Percentiles rank a stretch among this genome's conserved stretches.
Evolutionary conservation across 2,888 invertebrate species (phyloP).

Genomic region (Drosophila maculinotata): DNA sequence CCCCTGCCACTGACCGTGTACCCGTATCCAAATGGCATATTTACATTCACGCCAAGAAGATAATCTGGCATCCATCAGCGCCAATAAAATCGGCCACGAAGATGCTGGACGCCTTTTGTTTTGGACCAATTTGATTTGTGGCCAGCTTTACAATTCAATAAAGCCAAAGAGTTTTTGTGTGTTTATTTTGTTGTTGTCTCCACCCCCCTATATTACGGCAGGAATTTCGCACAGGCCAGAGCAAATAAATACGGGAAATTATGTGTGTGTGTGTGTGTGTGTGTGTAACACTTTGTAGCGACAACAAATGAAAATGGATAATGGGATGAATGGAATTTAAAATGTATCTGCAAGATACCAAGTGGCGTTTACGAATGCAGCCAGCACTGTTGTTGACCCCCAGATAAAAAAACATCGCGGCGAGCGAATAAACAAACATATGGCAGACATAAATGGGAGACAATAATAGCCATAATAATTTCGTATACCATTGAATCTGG

Average conservation of each 20-base stretch:
- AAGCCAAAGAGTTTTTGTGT: constrained; percentile 34
- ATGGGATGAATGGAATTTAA: constrained; percentile 26
- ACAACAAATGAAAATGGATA: constrained; percentile 60
- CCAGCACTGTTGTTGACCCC: constrained; percentile 66
- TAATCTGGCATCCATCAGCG: constrained; percentile 75
- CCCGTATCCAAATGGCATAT: constrained; percentile 40
- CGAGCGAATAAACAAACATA: constrained; percentile 60
- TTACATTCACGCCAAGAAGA: constrained; percentile 69
- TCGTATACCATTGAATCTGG: constrained; percentile 14
- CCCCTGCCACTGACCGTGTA: background rate
- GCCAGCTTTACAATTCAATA: constrained; percentile 57
- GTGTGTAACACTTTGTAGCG: constrained; percentile 50
- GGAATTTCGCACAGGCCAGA: constrained; percentile 38
- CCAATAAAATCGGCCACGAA: constrained; percentile 63
- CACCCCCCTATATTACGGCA: too few species aligned
- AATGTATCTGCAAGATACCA: constrained; percentile 51
- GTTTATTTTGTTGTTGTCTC: constrained; percentile 8
- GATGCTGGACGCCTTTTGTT: constrained; percentile 34
- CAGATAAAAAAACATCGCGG: constrained; percentile 23
- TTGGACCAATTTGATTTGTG: constrained; percentile 55
- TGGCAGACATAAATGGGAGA: constrained; percentile 73
- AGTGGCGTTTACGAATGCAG: constrained; percentile 20
- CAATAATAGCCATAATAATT: constrained; percentile 42
- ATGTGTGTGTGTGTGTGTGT: constrained; percentile 10
- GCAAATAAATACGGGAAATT: constrained; percentile 65